Percentiles rank a stretch among this genome's conserved stretches.
phyloP scores from a whole-genome alignment of 2,797 vertebrate genomes.

The Aldrovandia affinis region DNA sequence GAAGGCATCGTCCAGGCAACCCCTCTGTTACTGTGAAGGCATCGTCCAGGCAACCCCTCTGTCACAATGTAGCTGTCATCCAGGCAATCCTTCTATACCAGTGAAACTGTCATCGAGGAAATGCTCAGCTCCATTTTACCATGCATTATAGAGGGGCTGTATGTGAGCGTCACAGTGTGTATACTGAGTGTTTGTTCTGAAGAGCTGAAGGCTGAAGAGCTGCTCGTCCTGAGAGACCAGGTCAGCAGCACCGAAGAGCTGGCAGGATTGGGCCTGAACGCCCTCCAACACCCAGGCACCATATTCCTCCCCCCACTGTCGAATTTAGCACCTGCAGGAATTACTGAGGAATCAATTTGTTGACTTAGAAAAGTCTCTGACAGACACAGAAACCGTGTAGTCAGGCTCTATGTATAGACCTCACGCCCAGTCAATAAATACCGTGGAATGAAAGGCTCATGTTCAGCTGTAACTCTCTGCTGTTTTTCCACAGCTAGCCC shows the following conservation, averaged over 20 bases:
- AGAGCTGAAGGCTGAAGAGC: not conserved
- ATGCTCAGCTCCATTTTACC: not conserved
- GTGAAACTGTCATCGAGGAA: not conserved
- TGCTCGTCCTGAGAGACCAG: not conserved
- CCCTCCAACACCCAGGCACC: not conserved
- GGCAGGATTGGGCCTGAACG: not conserved
- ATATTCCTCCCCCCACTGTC: not conserved
- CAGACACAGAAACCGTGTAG: not conserved
- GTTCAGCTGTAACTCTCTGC: not conserved
- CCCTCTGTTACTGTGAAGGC: too few relatives aligned
- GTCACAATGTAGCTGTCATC: too few relatives aligned
- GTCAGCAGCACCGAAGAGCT: not conserved
- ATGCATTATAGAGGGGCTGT: not conserved
- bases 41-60: too few relatives aligned
- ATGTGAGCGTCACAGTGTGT: not conserved
- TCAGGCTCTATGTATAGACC: conserved; percentile 9
- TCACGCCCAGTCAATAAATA: not conserved
- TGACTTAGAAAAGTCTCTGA: not conserved
- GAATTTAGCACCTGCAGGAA: not conserved
- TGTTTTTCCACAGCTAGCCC: not conserved
- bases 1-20: too few relatives aligned
- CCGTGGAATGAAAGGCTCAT: not conserved
- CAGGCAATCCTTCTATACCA: too few relatives aligned
- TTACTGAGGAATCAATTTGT: not conserved
- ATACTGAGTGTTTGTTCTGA: not conserved